Percentiles rank a stretch among this genome's conserved stretches.
phyloP scores from a whole-genome alignment of 2,113 vertebrate species.

The Tiliqua scincoides region DNA sequence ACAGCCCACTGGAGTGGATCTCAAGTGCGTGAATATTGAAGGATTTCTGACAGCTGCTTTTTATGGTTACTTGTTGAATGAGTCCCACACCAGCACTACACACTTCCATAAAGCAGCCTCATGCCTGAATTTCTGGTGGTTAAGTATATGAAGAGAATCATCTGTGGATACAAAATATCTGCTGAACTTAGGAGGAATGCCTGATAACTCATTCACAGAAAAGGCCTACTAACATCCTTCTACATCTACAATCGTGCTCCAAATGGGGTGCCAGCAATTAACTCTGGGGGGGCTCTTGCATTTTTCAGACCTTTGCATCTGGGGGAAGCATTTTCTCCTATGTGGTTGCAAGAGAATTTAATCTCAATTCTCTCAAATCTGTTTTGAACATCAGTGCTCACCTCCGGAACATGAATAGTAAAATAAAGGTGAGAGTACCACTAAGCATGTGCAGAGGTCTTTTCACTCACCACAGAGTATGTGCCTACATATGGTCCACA shows the following conservation, averaged over 20 bases:
- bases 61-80: not conserved
- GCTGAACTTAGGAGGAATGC: not conserved
- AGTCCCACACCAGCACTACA: too few species aligned
- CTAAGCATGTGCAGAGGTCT: not conserved
- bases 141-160: not conserved
- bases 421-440: not conserved
- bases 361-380: not conserved
- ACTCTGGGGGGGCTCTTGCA: too few species aligned
- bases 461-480: not conserved
- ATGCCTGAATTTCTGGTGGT: not conserved
- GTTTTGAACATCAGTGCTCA: not conserved
- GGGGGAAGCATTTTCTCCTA: too few species aligned
- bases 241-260: not conserved
- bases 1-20: not conserved
- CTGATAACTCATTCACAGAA: not conserved
- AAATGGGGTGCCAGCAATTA: too few species aligned
- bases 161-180: not conserved
- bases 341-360: too few species aligned
- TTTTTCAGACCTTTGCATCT: too few species aligned
- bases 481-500: not conserved
- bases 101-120: not conserved
- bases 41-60: not conserved
- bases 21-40: rapidly evolving
- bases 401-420: not conserved
- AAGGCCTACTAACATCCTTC: not conserved